phyloP scores from a whole-genome alignment of 2,113 vertebrate species.

The Paedocypris sp. region DNA sequence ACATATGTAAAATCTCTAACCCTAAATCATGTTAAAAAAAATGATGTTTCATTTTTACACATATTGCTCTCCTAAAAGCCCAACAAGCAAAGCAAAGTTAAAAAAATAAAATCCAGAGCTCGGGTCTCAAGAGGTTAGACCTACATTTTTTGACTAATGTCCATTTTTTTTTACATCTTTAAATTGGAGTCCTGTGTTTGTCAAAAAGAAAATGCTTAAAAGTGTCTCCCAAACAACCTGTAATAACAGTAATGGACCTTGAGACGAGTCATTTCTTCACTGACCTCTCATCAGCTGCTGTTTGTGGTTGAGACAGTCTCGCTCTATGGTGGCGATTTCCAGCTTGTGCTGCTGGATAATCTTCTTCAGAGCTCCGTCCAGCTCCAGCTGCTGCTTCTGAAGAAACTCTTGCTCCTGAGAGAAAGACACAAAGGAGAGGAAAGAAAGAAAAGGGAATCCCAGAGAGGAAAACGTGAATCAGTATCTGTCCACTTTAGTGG shows the following conservation, averaged over 20 bases:
- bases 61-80: too few species aligned
- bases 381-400: slow-evolving; percentile 93
- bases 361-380: slow-evolving; percentile 90
- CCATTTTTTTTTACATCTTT: too few species aligned
- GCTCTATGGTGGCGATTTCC: slow-evolving; percentile 88
- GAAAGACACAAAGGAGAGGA: slow-evolving; percentile 5
- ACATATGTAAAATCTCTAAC: too few species aligned
- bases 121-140: too few species aligned
- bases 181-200: too few species aligned
- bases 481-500: not conserved
- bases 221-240: not conserved
- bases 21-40: too few species aligned
- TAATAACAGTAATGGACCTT: too few species aligned
- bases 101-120: too few species aligned
- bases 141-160: too few species aligned
- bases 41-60: too few species aligned
- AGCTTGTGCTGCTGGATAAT: slow-evolving; percentile 97
- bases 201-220: not conserved
- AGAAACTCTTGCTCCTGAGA: slow-evolving; percentile 94
- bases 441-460: not conserved
- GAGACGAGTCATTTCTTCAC: too few species aligned
- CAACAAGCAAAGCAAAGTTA: too few species aligned
- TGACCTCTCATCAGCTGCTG: slow-evolving; percentile 96
- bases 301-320: slow-evolving; percentile 92
- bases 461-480: not conserved